Percentiles rank a stretch among this genome's conserved stretches.
These are phyloP conservation scores for Machaerirhynchus nigripectus DNA, from an alignment of 2,113 vertebrate species.

Conservation along the genomic window DNA sequence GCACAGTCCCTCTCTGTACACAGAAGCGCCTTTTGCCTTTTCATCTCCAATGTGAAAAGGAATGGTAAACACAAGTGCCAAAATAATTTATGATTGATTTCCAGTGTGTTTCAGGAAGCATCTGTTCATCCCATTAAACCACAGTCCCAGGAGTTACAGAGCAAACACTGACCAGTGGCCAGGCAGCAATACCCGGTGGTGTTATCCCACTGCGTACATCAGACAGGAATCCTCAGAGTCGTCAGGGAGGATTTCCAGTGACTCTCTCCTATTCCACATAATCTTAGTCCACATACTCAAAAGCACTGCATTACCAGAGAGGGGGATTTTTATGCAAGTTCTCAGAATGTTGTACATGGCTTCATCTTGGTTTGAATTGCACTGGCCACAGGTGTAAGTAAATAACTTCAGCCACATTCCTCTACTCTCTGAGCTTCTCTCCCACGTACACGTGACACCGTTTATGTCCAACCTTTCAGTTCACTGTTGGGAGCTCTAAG, in stretches of 20 bases:
- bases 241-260: rapidly evolving
- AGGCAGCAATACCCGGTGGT: not conserved
- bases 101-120: not conserved
- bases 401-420: not conserved
- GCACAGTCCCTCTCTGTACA: not conserved
- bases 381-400: not conserved
- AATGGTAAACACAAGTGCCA: not conserved
- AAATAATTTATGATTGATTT: not conserved
- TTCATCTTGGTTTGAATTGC: not conserved
- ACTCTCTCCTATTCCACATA: rapidly evolving
- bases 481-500: not conserved
- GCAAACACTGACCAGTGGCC: not conserved
- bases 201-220: rapidly evolving
- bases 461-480: not conserved
- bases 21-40: not conserved
- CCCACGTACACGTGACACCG: rapidly evolving
- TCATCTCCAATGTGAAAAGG: not conserved
- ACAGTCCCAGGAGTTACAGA: not conserved
- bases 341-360: not conserved
- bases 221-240: not conserved
- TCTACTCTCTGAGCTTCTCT: not conserved
- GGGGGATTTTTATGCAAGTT: not conserved
- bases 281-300: not conserved
- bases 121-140: not conserved
- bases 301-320: not conserved